phyloP scores from a whole-genome alignment of 2,888 invertebrate species.

The Drosophila yooni region DNA sequence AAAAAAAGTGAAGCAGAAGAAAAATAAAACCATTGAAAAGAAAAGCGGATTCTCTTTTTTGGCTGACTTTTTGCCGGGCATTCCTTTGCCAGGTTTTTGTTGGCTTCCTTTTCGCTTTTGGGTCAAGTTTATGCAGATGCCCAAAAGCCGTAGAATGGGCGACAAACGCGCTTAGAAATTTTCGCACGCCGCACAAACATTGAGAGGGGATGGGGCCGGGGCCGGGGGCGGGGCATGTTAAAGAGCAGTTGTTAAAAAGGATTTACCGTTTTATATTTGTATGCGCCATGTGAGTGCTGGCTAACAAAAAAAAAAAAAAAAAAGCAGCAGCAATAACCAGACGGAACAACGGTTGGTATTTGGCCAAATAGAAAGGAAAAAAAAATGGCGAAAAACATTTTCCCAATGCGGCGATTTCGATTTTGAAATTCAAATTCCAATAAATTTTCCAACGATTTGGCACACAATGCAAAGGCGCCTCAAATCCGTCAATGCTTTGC shows the following conservation, averaged over 20 bases:
- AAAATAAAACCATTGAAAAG: constrained; percentile 48
- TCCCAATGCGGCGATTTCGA: constrained; percentile 71
- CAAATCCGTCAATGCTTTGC: constrained; percentile 4
- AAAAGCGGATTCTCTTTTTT: constrained; percentile 58
- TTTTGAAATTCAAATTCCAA: constrained; percentile 80
- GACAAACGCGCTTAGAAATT: constrained; percentile 73
- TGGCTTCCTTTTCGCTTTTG: constrained; percentile 46
- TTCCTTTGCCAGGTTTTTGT: constrained; percentile 8
- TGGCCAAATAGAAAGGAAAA: constrained; percentile 40
- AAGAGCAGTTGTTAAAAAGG: constrained; percentile 81
- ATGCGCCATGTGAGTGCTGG: constrained; percentile 45
- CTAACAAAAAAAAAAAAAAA: neutral
- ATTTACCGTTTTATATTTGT: constrained; percentile 76
- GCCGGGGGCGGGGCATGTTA: constrained; percentile 60
- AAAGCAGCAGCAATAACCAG: neutral
- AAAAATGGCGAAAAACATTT: constrained; percentile 37
- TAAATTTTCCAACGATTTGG: constrained; percentile 78
- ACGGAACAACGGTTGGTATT: constrained; percentile 53
- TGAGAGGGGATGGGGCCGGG: neutral
- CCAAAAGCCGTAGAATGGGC: constrained; percentile 43
- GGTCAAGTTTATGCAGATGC: constrained; percentile 80
- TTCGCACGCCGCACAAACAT: constrained; percentile 56
- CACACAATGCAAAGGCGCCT: constrained; percentile 57
- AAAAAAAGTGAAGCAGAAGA: constrained; percentile 11
- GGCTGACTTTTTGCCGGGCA: constrained; percentile 54